phyloP scores from a whole-genome alignment of 1,140 invertebrate species.

The Agraylea sexmaculata region DNA sequence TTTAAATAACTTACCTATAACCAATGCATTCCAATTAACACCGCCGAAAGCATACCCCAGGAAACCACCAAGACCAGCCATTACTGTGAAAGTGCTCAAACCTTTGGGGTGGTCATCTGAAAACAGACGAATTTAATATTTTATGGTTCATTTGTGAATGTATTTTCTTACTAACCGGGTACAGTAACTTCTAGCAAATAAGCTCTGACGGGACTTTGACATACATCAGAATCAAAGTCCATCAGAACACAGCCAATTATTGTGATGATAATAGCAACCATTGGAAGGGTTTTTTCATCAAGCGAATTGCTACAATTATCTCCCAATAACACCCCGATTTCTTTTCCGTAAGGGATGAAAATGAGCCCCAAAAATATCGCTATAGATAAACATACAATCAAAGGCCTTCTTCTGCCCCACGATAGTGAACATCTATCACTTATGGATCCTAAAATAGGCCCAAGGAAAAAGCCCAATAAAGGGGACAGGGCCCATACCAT shows the following conservation, averaged over 20 bases:
- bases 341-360: constrained; percentile 64
- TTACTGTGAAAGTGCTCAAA: constrained; percentile 70
- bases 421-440: constrained; percentile 60
- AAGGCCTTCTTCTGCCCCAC: constrained; percentile 62
- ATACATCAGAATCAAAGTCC: constrained; percentile 77
- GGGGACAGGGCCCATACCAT: constrained; percentile 74
- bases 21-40: constrained; percentile 64
- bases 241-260: constrained; percentile 70
- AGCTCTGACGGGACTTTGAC: constrained; percentile 68
- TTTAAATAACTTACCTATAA: constrained; percentile 39
- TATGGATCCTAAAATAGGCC: constrained; percentile 67
- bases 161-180: constrained; percentile 46
- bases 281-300: constrained; percentile 30
- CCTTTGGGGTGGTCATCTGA: constrained; percentile 65
- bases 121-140: constrained; percentile 2
- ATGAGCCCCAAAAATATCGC: constrained; percentile 60
- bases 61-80: constrained; percentile 72
- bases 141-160: too few relatives aligned
- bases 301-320: constrained; percentile 29
- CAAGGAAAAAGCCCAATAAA: constrained; percentile 66
- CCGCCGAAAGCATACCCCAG: constrained; percentile 71
- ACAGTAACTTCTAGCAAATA: constrained; percentile 72
- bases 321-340: constrained; percentile 53
- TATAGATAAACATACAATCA: constrained; percentile 61
- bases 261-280: constrained; percentile 63